Conservation (phyloP, 2,797 vertebrate species). For the Passerculus sandwichensis region DNA sequence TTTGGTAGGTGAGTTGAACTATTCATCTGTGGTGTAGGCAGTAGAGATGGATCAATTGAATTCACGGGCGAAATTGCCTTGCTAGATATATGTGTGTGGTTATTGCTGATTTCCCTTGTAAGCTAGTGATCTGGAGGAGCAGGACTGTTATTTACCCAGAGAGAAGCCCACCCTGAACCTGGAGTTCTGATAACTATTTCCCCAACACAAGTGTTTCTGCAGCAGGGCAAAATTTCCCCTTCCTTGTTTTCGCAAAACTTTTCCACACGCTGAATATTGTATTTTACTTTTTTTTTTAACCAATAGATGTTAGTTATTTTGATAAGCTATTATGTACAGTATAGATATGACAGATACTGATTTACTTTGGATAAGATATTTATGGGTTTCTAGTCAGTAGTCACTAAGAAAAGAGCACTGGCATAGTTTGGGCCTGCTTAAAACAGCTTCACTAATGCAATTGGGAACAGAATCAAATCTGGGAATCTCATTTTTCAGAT, state of each 20-base stretch:
- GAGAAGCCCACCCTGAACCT: neutral
- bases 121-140: neutral
- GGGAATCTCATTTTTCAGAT: neutral
- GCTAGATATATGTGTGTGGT: neutral
- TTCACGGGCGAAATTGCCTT: neutral
- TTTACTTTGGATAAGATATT: neutral
- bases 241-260: neutral
- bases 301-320: neutral
- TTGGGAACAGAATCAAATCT: neutral
- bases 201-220: neutral
- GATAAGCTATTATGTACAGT: neutral
- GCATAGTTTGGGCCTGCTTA: neutral
- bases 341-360: neutral
- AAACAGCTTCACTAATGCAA: neutral
- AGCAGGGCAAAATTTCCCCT: neutral
- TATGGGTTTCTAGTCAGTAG: neutral
- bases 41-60: neutral
- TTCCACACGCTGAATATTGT: fast-evolving
- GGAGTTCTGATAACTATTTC: neutral
- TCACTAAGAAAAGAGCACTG: neutral
- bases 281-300: neutral
- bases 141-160: neutral
- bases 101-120: neutral
- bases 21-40: neutral
- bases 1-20: neutral